These are phyloP conservation scores for Megastigmus dorsalis DNA, from an alignment of 2,888 invertebrate genomes.

Conservation along the genomic window DNA sequence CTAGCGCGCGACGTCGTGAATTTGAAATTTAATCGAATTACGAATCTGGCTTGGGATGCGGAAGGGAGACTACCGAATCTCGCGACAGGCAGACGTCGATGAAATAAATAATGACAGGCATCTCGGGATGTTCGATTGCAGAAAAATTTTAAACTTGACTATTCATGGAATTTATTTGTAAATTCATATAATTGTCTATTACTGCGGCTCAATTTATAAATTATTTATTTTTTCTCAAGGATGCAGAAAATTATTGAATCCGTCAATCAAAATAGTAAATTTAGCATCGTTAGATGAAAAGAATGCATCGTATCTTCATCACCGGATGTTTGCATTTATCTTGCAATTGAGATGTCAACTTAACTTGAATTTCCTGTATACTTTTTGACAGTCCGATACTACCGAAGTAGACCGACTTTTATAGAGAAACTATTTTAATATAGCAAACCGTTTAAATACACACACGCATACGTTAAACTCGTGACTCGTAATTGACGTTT, in stretches of 20 bases:
- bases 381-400: no score
- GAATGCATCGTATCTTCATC: no score
- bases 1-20: not conserved
- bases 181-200: no score
- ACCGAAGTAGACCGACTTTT: not conserved
- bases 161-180: no score
- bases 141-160: not conserved
- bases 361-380: no score
- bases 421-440: not conserved
- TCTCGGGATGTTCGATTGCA: not conserved
- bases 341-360: no score
- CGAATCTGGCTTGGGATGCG: not conserved
- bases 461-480: not conserved
- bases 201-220: no score
- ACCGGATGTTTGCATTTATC: no score
- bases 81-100: not conserved
- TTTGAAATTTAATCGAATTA: not conserved
- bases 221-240: no score
- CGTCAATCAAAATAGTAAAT: no score
- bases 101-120: not conserved
- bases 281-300: no score
- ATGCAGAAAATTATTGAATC: no score
- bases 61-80: not conserved
- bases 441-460: not conserved
- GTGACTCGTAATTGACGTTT: conserved; percentile 15